Evolutionary conservation across 2,888 invertebrate species (phyloP).

Genomic region (Erynnis tages): DNA sequence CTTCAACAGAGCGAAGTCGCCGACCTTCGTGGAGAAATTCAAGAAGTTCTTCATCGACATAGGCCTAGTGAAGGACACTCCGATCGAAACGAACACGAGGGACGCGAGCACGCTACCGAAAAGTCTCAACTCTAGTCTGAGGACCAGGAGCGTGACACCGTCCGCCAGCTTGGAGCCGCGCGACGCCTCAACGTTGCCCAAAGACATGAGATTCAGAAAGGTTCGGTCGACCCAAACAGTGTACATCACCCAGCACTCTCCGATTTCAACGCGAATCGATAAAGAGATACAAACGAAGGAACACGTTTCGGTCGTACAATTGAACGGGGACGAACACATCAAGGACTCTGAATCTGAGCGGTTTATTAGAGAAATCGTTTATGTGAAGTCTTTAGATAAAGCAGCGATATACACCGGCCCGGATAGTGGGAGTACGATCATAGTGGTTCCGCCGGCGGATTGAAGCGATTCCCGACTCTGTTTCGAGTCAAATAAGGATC

Average conservation of each 20-base stretch:
- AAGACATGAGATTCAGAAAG: constrained; percentile 74
- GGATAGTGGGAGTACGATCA: constrained; percentile 72
- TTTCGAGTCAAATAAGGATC: background rate
- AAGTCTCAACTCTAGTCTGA: constrained; percentile 60
- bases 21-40: constrained; percentile 73
- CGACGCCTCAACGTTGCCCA: constrained; percentile 67
- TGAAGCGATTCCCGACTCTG: constrained; percentile 42
- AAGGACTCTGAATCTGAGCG: constrained; percentile 51
- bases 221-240: constrained; percentile 70
- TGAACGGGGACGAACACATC: constrained; percentile 65
- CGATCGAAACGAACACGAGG: constrained; percentile 42
- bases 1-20: constrained; percentile 68
- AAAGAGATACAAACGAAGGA: constrained; percentile 52
- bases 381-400: constrained; percentile 59
- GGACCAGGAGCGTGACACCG: constrained; percentile 60
- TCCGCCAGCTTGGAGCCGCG: constrained; percentile 48
- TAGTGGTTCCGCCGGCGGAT: constrained; percentile 70
- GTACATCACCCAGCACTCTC: constrained; percentile 65
- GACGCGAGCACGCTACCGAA: constrained; percentile 61
- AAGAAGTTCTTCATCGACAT: constrained; percentile 73
- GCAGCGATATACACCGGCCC: constrained; percentile 62
- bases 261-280: constrained; percentile 40
- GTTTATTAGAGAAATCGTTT: constrained; percentile 58
- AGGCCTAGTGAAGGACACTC: constrained; percentile 54
- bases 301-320: constrained; percentile 65